Base-by-base conservation (phyloP, 2,888 invertebrate species). In the Dichetophora obliterata region DNA sequence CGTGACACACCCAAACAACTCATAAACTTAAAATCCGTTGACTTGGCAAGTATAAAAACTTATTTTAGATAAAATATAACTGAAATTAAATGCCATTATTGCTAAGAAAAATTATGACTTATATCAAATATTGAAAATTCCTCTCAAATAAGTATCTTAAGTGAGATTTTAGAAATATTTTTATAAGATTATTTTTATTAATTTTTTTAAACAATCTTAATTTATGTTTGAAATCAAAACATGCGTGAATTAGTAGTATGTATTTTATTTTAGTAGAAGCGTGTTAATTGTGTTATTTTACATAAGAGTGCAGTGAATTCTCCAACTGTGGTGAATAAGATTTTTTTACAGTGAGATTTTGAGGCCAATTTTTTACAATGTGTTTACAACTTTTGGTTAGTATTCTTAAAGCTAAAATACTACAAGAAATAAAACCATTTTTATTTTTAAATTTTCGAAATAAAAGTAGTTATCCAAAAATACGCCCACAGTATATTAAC, bases 381-480 rank as follows among this genome's bases (percentile, higher is more conserved):
- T n/a, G 11, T 43, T 66, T 37, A 37, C 19, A 19, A 19, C 16
- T 66, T 34, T 27, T 6, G 14, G 59, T 59, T 59, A 59, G 59
- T 59, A n/a, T 59, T 22, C 59, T 59, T 59, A 2, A 24, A 59
- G 9, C 27, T 22, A 59, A 24, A 11, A 16, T 27, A 19, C 66
- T 66, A 66, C 66, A 66, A n/a, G 16, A 66, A 34, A 31, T 37
- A 9, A 43, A 43, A 34, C 19, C 5, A 19, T 37, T 66, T 37
- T n/a, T 19, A 9, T 37, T 22, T 3, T 22, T 66, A n/a, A n/a
- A n/a, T n/a, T n/a, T n/a, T 9, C 19, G 5, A 4, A 22, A 2
- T 11, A 43, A 66, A 65, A 19, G 19, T 22, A n/a, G 16, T 54
- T 43, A 5, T 59, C 71, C 71, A 57, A 69, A 71, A 57, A 71